These are phyloP conservation scores for Odontamblyopus rebecca DNA, from an alignment of 2,797 vertebrate species.

Conservation along the genomic window DNA sequence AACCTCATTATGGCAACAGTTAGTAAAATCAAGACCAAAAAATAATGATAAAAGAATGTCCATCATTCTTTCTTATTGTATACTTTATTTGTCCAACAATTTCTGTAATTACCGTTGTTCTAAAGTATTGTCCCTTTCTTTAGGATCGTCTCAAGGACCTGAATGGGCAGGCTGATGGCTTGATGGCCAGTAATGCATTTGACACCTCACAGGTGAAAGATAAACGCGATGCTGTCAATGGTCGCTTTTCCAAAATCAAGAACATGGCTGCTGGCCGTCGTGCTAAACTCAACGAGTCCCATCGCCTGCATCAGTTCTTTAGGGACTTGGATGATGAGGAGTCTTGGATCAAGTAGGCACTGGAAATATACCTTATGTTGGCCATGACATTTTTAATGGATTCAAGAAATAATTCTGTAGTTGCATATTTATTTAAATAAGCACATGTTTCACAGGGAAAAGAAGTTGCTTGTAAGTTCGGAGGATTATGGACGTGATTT, in stretches of 20 bases:
- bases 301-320: conserved; percentile 98
- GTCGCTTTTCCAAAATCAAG: conserved; percentile 92
- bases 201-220: conserved; percentile 96
- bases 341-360: conserved; percentile 95
- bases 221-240: conserved; percentile 90
- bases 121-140: neutral
- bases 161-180: conserved; percentile 93
- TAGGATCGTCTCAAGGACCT: conserved; percentile 97
- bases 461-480: conserved; percentile 95
- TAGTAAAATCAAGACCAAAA: too few relatives aligned
- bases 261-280: conserved; percentile 89
- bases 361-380: neutral
- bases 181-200: conserved; percentile 95
- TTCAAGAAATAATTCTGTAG: neutral
- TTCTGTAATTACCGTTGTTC: too few relatives aligned
- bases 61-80: neutral
- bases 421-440: neutral
- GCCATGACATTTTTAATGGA: neutral
- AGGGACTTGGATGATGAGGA: conserved; percentile 98
- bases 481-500: conserved; percentile 98
- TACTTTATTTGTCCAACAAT: neutral
- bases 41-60: too few relatives aligned
- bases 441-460: conserved; percentile 80
- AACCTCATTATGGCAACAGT: too few relatives aligned
- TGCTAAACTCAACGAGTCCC: conserved; percentile 91